phyloP scores from a whole-genome alignment of 1,140 invertebrate species.

The Periplaneta americana region DNA sequence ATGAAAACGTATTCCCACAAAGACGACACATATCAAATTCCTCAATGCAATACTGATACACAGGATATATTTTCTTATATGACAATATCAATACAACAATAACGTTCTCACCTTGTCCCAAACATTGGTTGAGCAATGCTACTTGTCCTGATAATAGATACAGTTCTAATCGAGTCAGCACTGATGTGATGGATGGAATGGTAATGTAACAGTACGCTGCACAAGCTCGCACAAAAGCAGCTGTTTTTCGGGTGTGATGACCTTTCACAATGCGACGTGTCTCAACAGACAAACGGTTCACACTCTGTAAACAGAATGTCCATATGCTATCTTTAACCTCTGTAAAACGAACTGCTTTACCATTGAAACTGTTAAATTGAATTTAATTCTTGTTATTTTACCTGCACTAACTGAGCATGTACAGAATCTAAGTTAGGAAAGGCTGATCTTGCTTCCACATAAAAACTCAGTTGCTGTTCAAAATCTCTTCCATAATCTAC shows the following conservation, averaged over 20 bases:
- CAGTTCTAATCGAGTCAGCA: conserved; percentile 69
- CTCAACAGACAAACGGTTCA: conserved; percentile 71
- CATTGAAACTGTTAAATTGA: too few relatives aligned
- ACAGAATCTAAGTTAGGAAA: conserved; percentile 89
- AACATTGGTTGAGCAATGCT: conserved; percentile 82
- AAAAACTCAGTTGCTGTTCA: conserved; percentile 88
- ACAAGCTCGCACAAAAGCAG: conserved; percentile 87
- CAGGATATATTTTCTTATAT: neutral
- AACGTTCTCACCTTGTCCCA: conserved; percentile 83
- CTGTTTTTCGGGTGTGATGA: conserved; percentile 73
- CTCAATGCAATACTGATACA: neutral
- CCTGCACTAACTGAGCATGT: conserved; percentile 78
- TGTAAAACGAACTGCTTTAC: neutral
- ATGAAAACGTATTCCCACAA: too few relatives aligned
- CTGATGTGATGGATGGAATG: conserved; percentile 82
- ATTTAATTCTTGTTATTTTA: conserved; percentile 40
- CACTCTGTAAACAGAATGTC: conserved; percentile 50
- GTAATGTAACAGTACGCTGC: conserved; percentile 93
- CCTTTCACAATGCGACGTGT: conserved; percentile 67
- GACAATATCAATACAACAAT: neutral
- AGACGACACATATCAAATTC: too few relatives aligned
- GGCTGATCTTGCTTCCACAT: conserved; percentile 80
- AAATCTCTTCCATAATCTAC: conserved; percentile 81
- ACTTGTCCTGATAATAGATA: conserved; percentile 86
- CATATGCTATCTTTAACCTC: too few relatives aligned